Evolutionary conservation across 2,113 vertebrate genomes (phyloP), one percentile per base, ranked within the genome.

Genomic region (Corapipo altera): DNA sequence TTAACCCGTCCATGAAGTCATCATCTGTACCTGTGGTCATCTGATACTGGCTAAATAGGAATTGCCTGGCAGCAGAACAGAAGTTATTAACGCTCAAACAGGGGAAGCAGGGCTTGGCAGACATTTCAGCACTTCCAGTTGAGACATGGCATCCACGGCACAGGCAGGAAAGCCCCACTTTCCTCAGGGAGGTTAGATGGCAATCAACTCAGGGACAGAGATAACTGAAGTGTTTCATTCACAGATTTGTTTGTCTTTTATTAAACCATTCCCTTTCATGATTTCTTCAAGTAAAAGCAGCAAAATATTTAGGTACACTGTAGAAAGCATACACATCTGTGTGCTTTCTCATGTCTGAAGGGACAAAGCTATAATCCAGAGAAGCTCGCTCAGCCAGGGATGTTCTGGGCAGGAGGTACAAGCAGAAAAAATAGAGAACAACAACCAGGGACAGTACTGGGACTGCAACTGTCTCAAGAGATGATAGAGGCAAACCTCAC

Each of bases 81-180:
- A 67, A 78, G 48, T 21, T 82, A 27, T 9, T 89, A 57, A 22
- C 55, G 27, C 70, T 64, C 52, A 48, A 48, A n/a, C 33, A 61
- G 78, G 43, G 35, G 57, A 65, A 80, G 18, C 32, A 57, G 1
- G 4, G 33, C 27, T 89, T 59, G 37, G 35, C 0, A 0, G 52
- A 55, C 35, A 35, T 91, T 64, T 85, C 70, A 64, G 48, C 51
- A 59, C 59, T 75, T 91, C 28, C 37, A 77, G 43, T 52, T 59
- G 46, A 78, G 85, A 85, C 1, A 2, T 5, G 16, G 52, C 28
- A 61, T 14, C 27, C 1, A 0, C 0, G 0, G 37, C 3, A 7
- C 43, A 64, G 48, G 17, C 1, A 1, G 65, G 73, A 85, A 89
- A 95, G n/a, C 15, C 24, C 32, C 0, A 1, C 24, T 73, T 83